These are phyloP conservation scores for Girardinus metallicus DNA, from an alignment of 2,797 vertebrate genomes.

Conservation along the genomic window DNA sequence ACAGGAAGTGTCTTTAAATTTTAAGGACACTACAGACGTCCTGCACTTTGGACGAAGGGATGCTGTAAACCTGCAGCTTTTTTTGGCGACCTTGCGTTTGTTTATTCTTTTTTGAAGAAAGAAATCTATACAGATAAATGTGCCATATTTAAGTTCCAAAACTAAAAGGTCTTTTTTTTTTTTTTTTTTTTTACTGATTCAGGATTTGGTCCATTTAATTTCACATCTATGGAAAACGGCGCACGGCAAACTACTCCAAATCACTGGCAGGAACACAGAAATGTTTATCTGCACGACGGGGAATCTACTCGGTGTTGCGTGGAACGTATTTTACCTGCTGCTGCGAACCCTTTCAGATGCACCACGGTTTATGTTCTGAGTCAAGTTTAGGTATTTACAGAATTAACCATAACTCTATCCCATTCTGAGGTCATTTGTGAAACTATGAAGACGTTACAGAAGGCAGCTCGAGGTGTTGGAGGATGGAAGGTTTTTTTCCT, in stretches of 20 bases:
- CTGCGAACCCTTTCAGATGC: not conserved
- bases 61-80: not conserved
- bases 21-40: not conserved
- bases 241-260: slow-evolving; percentile 14
- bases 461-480: not conserved
- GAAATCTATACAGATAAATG: not conserved
- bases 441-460: too few species aligned
- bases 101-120: not conserved
- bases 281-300: not conserved
- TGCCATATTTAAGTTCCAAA: slow-evolving; percentile 27
- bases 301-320: not conserved
- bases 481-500: not conserved
- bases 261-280: not conserved
- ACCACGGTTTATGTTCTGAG: not conserved
- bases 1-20: not conserved
- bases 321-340: not conserved
- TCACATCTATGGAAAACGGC: slow-evolving; percentile 16
- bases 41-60: not conserved
- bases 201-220: slow-evolving; percentile 18
- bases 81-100: not conserved
- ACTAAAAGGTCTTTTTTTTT: not conserved
- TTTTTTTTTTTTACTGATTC: slow-evolving; percentile 32
- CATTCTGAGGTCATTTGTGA: too few species aligned
- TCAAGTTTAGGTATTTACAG: not conserved
- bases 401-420: too few species aligned